phyloP scores from a whole-genome alignment of 2,797 vertebrate genomes.

The Acanthiza pusilla region DNA sequence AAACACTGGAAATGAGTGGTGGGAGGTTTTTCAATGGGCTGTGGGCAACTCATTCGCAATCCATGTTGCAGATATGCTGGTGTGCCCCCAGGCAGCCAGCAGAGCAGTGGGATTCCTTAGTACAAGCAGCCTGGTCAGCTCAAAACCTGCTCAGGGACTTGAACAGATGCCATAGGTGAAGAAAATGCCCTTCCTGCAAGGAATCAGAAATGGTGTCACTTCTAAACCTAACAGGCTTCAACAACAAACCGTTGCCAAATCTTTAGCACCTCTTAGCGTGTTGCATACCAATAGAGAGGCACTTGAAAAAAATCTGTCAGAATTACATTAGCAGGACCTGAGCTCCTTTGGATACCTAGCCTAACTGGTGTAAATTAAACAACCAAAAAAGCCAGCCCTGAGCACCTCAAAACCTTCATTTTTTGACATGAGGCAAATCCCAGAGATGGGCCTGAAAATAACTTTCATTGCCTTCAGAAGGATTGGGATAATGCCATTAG shows the following conservation, averaged over 20 bases:
- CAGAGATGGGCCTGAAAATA: not conserved
- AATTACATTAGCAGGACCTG: not conserved
- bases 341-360: not conserved
- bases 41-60: not conserved
- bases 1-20: not conserved
- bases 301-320: not conserved
- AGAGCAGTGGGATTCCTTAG: not conserved
- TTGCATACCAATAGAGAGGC: not conserved
- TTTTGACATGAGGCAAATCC: not conserved
- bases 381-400: not conserved
- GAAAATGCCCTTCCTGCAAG: not conserved
- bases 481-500: conserved; percentile 12
- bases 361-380: not conserved
- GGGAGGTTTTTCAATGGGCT: not conserved
- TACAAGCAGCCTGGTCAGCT: not conserved
- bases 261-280: not conserved
- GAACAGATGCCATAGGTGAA: not conserved
- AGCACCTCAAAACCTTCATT: not conserved
- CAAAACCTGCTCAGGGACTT: not conserved
- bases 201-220: not conserved
- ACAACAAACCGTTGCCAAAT: not conserved
- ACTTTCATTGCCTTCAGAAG: not conserved
- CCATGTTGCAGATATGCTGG: not conserved
- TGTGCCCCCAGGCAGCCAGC: not conserved
- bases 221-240: not conserved